phyloP scores from a whole-genome alignment of 2,888 invertebrate genomes.

The Zaprionus obscuricornis region DNA sequence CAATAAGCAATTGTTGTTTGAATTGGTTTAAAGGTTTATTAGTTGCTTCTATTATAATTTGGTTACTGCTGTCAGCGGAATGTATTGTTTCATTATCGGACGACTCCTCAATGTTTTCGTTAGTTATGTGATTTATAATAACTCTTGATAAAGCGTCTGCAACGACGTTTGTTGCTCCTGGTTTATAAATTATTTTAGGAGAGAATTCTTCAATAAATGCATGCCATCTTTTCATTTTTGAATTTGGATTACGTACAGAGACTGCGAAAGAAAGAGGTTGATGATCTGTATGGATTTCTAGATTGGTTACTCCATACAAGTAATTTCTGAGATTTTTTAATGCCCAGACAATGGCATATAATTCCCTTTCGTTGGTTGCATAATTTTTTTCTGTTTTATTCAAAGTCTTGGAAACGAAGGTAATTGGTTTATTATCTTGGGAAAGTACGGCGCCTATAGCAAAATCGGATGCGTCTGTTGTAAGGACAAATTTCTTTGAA shows the following conservation, averaged over 20 bases:
- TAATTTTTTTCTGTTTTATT: not conserved
- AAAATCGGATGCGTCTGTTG: not conserved
- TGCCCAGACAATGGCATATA: too few relatives aligned
- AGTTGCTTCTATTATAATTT: not conserved
- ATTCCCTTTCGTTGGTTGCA: not conserved
- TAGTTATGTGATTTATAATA: not conserved
- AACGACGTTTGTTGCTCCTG: not conserved
- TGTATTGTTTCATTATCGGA: not conserved
- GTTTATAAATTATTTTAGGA: conserved; percentile 7
- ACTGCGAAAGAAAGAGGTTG: not conserved
- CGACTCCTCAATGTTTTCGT: not conserved
- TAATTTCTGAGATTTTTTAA: too few relatives aligned
- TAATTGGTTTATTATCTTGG: conserved; percentile 3
- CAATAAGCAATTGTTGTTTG: too few relatives aligned
- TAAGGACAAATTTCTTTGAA: not conserved
- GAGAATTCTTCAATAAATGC: conserved; percentile 10
- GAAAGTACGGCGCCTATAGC: conserved; percentile 3
- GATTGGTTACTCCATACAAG: not conserved
- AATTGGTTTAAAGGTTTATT: not conserved
- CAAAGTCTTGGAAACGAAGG: not conserved
- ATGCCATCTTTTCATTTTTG: conserved; percentile 8
- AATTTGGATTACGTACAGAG: not conserved
- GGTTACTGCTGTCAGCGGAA: not conserved
- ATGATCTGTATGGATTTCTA: not conserved
- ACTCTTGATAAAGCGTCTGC: not conserved